These are phyloP conservation scores for Rhizoglyphus robini DNA, from an alignment of 1,140 invertebrate species.

Conservation along the genomic window DNA sequence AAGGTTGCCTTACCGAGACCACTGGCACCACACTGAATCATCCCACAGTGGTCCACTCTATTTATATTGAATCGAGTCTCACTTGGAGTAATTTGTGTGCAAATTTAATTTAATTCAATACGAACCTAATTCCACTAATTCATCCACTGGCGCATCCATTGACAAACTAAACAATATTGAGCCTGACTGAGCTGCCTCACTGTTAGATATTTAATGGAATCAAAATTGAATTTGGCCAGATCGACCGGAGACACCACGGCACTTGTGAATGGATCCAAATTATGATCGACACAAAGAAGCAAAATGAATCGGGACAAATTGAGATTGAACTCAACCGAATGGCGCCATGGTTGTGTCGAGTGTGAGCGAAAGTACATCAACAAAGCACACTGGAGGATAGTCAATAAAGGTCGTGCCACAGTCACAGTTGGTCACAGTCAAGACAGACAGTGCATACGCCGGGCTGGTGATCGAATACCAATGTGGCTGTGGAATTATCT, in stretches of 20 bases:
- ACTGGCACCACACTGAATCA: no score
- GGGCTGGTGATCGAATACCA: not conserved
- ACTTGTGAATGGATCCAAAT: not conserved
- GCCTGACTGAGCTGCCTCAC: not conserved
- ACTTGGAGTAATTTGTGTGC: slow-evolving; percentile 4
- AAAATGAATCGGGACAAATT: slow-evolving; percentile 7
- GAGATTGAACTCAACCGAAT: slow-evolving; percentile 8
- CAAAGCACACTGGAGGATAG: no score
- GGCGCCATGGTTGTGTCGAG: no score
- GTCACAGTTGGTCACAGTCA: not conserved
- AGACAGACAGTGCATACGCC: not conserved
- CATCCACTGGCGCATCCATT: not conserved
- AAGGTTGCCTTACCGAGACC: no score
- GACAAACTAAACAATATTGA: not conserved
- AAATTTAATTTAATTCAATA: slow-evolving; percentile 9
- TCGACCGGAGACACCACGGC: not conserved
- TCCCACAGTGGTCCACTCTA: no score
- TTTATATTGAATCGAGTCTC: no score
- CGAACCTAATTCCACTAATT: slow-evolving; percentile 8
- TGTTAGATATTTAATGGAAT: slow-evolving; percentile 9
- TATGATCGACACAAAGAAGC: slow-evolving; percentile 4
- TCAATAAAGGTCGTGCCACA: no score
- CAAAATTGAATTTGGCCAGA: not conserved
- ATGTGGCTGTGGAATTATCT: not conserved
- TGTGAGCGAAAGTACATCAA: no score